Evolutionary conservation across 2,797 vertebrate species (phyloP).

Genomic region (Rhinatrema bivittatum): DNA sequence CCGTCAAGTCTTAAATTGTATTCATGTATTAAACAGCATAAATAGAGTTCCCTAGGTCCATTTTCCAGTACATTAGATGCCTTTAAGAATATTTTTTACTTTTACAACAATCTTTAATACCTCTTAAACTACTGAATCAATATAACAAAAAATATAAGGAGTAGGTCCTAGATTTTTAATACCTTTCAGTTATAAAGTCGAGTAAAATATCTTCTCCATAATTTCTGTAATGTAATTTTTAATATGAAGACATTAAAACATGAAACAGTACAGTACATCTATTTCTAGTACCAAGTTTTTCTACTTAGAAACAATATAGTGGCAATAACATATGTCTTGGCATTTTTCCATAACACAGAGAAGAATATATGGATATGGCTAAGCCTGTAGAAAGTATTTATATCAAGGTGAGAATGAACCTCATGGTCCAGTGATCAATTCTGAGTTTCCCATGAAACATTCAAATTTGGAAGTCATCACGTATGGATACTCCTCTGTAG

Average conservation of each 20-base stretch:
- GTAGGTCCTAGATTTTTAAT: neutral
- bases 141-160: conserved; percentile 4
- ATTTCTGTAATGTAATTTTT: no score
- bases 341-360: no score
- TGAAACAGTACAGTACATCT: neutral
- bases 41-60: neutral
- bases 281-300: neutral
- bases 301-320: no score
- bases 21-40: conserved; percentile 14
- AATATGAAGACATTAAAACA: neutral
- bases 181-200: neutral
- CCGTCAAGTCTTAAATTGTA: conserved; percentile 25
- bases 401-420: no score
- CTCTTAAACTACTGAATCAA: neutral
- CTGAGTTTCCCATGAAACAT: no score
- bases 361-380: no score
- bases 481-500: no score
- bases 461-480: no score
- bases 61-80: conserved; percentile 6
- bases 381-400: no score
- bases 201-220: conserved; percentile 1
- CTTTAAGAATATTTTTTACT: neutral
- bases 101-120: neutral
- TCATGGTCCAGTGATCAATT: no score
- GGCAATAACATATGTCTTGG: no score